Base-by-base conservation (phyloP, 2,888 invertebrate genomes). In the Dryadula phaetusa region DNA sequence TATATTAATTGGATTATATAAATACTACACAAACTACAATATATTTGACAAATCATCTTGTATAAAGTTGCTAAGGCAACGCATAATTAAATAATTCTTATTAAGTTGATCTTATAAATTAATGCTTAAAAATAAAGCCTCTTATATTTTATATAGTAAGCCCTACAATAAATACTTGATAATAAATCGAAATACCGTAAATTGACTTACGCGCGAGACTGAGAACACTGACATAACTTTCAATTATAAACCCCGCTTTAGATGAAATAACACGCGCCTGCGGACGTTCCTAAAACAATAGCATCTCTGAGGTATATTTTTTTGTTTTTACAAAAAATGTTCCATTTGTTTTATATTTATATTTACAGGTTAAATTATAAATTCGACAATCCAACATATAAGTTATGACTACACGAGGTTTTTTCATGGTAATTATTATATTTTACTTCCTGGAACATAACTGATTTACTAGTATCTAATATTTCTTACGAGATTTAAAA, bases 211-310 rank as follows among this genome's bases (percentile, higher is more conserved):
- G 22, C 16, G 5, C 20, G 16, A 40, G 44, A 46, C 44, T 25
- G 44, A 46, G 28, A 60, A 44, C 44, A 32, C 44, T 18, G 44
- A 20, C 32, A 60, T 60, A 60, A 60, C 42, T 64, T 34, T n/a
- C 64, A 54, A 44, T 34, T 54, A 46, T 28, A 18, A 60, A 6
- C 18, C n/a, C 28, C 28, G 28, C 28, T 44, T 56, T 28, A 46
- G 34, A 47, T 64, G 44, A 47, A 64, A 37, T 47, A 56, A 37
- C 46, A 64, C 54, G 56, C 47, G 37, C 34, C 54, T n/a, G 37
- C 47, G 46, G 56, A 47, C 56, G 2, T 56, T 47, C 56, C 64
- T 64, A 64, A 64, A 64, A 56, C 64, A 64, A 64, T 56, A 64
- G 18, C 25, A 37, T 18, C 47, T 46, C 25, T 32, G 22, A 34